Percentiles rank a stretch among this genome's conserved stretches.
Conservation (phyloP, 1,140 invertebrate genomes). For the Schlechtendalia chinensis region DNA sequence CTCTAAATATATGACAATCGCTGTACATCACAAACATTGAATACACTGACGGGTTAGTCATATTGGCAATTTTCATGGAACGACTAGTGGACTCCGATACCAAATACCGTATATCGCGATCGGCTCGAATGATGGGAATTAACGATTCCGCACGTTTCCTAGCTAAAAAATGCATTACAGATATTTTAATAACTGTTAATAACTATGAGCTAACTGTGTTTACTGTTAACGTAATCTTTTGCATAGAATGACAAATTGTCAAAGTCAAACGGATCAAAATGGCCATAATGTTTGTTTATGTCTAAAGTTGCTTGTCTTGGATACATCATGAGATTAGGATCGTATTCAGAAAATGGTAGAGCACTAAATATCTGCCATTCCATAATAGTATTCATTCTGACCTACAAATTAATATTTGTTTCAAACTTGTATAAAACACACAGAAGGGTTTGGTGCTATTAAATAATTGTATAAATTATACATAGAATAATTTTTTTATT, state of each 20-base stretch:
- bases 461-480: too few species aligned
- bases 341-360: conserved; percentile 76
- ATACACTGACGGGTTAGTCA: conserved; percentile 59
- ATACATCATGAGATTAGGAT: conserved; percentile 64
- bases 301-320: conserved; percentile 64
- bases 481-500: too few species aligned
- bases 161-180: conserved; percentile 50
- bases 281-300: conserved; percentile 74
- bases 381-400: conserved; percentile 81
- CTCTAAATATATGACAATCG: conserved; percentile 68
- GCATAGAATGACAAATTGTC: conserved; percentile 78
- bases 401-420: conserved; percentile 57
- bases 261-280: conserved; percentile 73
- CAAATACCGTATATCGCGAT: conserved; percentile 62
- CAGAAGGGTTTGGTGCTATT: too few species aligned
- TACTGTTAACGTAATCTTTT: conserved; percentile 74
- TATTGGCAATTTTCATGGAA: conserved; percentile 38
- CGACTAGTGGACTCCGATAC: conserved; percentile 16
- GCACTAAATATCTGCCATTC: conserved; percentile 79
- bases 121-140: conserved; percentile 64
- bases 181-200: background rate
- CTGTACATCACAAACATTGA: conserved; percentile 65
- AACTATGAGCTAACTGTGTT: conserved; percentile 52
- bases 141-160: conserved; percentile 62
- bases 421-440: too few species aligned